Base-by-base conservation (phyloP, 1,140 invertebrate species). In the Drosophila nigromelanica region DNA sequence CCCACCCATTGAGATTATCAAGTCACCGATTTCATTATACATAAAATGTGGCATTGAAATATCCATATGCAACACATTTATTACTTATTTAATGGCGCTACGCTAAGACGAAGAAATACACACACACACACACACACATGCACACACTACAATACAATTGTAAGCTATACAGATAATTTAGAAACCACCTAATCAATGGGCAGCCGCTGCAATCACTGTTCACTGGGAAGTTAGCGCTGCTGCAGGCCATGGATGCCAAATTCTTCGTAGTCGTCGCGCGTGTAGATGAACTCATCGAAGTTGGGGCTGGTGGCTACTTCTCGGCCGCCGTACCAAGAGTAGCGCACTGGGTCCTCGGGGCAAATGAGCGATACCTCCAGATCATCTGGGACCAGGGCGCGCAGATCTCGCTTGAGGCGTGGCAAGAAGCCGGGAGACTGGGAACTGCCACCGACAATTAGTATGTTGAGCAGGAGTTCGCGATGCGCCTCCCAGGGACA, bases 381-480 rank as follows among this genome's bases (percentile, higher is more conserved):
- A 75, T 97, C 94, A 58, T 95, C 94, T 11, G 96, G 95, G 4
- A 97, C 95, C 70, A 97, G 92, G 15, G 95, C 94, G 70, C 98
- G 92, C 0, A 99, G 93, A 91, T 99, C 98, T 43, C 94, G 94
- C 59, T 95, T 95, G 48, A 99, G 92, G 86, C 98, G 92, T 14
- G 98, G 95, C 75, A 94, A 93, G 90, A 99, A 98, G 37, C 97
- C 97, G 0, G 96, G 95, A 91, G 98, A 97, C 43, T 95, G 93
- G 1, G 94, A 94, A 89, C 96, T 98, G 2, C 99, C 99, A n/a
- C 99, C 99, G 52, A 95, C 96, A 8, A 99, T 93, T 33, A 99
- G 90, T 73, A 99, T 98, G 92, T 99, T 99, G 21, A 95, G 94
- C 40, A 96, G 94, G 52, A 99, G 93, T 92, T 96, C 95, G n/a